Evolutionary conservation across 2,888 invertebrate genomes (phyloP).

Genomic region (Sesia bembeciformis): DNA sequence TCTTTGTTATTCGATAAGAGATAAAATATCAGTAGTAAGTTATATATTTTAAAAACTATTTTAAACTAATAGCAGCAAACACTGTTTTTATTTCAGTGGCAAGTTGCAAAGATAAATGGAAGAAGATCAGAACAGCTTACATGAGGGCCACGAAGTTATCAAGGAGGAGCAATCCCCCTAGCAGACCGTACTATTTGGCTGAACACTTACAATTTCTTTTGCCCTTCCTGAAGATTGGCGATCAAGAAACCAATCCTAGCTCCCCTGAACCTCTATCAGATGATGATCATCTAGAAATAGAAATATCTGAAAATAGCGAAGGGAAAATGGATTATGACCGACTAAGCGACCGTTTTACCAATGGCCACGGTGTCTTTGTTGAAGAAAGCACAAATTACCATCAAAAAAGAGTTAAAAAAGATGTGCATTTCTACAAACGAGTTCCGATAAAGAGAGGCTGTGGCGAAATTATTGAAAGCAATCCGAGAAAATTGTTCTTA

Average conservation of each 20-base stretch:
- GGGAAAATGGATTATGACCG: not conserved
- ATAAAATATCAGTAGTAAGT: too few relatives aligned
- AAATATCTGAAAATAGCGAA: not conserved
- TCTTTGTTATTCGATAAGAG: too few relatives aligned
- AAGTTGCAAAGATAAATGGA: conserved; percentile 24
- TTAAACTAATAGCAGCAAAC: not conserved
- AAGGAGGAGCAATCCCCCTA: conserved; percentile 14
- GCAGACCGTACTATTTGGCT: conserved; percentile 19
- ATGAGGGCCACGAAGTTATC: conserved; percentile 20
- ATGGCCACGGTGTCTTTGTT: not conserved
- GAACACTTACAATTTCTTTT: conserved; percentile 19
- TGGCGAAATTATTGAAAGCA: not conserved
- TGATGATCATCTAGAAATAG: not conserved
- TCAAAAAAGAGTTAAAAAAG: not conserved
- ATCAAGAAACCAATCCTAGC: not conserved
- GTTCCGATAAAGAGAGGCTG: not conserved
- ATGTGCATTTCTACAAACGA: not conserved
- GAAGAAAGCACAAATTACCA: not conserved
- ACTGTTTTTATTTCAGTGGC: conserved; percentile 16
- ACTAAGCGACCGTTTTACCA: not conserved
- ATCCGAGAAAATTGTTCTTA: conserved; percentile 23
- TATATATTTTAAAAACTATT: conserved; percentile 10
- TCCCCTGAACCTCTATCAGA: not conserved
- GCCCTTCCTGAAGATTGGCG: conserved; percentile 14
- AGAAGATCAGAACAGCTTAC: conserved; percentile 22